Evolutionary conservation across 2,113 vertebrate species (phyloP).

Genomic region (Peromyscus californicus): DNA sequence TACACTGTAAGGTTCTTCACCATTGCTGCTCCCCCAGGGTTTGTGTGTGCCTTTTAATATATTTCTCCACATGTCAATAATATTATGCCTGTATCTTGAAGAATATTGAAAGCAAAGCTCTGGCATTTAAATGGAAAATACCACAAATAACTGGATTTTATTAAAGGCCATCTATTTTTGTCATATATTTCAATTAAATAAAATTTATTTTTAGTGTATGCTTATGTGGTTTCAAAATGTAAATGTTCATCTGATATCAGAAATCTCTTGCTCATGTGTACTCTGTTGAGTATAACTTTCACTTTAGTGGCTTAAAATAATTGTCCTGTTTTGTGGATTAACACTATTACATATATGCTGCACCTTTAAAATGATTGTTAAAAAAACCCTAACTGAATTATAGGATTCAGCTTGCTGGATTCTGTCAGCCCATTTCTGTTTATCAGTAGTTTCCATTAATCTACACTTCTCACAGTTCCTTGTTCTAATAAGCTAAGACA

Average conservation of each 20-base stretch:
- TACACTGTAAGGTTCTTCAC: not conserved
- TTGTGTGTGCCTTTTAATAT: not conserved
- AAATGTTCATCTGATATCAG: not conserved
- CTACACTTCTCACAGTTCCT: not conserved
- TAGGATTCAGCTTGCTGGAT: not conserved
- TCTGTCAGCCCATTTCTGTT: not conserved
- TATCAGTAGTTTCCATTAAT: constrained; percentile 36
- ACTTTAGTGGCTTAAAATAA: constrained; percentile 5
- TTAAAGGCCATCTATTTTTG: not conserved
- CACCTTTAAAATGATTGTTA: not conserved
- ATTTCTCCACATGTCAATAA: not conserved
- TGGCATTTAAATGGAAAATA: not conserved
- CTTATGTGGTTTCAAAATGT: not conserved
- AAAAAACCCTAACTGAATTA: not conserved
- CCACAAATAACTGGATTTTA: constrained; percentile 10
- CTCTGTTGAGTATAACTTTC: not conserved
- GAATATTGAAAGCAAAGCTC: not conserved
- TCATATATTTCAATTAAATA: not conserved
- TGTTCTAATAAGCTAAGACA: constrained; percentile 58
- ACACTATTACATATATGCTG: not conserved
- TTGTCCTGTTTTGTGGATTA: not conserved
- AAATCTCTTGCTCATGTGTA: not conserved
- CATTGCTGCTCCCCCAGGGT: not conserved
- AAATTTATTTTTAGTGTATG: not conserved
- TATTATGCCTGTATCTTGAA: not conserved